phyloP scores from a whole-genome alignment of 2,113 vertebrate species.

The Nothoprocta pentlandii region DNA sequence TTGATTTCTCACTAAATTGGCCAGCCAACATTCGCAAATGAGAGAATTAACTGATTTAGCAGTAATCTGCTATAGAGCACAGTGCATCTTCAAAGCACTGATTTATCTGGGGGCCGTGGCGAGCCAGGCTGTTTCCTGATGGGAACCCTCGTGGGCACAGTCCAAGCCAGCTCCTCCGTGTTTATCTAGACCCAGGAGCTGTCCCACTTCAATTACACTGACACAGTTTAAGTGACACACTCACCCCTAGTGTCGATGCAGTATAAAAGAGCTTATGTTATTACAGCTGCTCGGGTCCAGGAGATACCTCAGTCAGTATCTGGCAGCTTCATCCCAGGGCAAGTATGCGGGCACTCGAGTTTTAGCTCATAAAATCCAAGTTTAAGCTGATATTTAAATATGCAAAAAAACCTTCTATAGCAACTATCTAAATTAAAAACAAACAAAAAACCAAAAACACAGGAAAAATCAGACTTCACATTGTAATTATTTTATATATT shows the following conservation, averaged over 20 bases:
- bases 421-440: background rate
- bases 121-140: background rate
- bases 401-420: background rate
- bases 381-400: background rate
- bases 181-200: background rate
- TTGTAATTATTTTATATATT: background rate
- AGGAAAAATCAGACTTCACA: background rate
- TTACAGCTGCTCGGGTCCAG: slow-evolving; percentile 3
- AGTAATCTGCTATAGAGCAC: background rate
- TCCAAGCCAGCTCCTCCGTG: background rate
- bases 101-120: background rate
- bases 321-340: background rate
- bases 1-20: slow-evolving; percentile 25
- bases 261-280: background rate
- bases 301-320: background rate
- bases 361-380: background rate
- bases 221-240: background rate
- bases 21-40: background rate
- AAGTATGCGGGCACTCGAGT: background rate
- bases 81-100: background rate
- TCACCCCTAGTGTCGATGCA: background rate
- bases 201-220: background rate
- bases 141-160: background rate
- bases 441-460: too few relatives aligned
- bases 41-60: background rate